Evolutionary conservation across 2,113 vertebrate genomes (phyloP).

Genomic region (Charadrius vociferus): DNA sequence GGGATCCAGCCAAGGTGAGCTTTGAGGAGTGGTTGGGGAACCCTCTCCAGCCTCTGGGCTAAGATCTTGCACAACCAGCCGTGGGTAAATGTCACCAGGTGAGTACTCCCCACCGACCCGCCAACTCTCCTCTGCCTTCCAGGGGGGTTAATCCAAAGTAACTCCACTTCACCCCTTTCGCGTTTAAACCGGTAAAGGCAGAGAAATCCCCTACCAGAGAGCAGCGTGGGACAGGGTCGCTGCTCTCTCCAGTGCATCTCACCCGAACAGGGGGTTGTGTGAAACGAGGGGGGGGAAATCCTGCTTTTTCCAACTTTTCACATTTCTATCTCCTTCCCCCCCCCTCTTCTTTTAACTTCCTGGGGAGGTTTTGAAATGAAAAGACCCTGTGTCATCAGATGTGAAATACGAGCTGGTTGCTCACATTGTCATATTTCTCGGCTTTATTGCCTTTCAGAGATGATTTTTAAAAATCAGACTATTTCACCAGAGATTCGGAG

Average conservation of each 20-base stretch:
- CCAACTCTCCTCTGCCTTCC: not conserved
- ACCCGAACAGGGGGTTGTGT: not conserved
- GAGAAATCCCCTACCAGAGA: not conserved
- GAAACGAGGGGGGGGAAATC: not conserved
- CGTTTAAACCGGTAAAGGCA: not conserved
- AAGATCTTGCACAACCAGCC: not conserved
- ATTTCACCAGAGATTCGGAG: not conserved
- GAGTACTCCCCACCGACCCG: not conserved
- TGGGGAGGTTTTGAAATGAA: conserved; percentile 11
- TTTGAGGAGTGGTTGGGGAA: not conserved
- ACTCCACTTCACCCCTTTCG: not conserved
- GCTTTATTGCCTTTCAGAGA: conserved; percentile 74
- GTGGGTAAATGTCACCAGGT: not conserved
- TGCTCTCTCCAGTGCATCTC: not conserved
- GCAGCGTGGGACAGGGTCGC: not conserved
- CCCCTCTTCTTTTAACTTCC: not conserved
- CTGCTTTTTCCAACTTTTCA: not conserved
- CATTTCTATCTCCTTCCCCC: accelerated
- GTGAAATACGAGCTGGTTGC: conserved; percentile 56
- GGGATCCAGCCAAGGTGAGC: conserved; percentile 35
- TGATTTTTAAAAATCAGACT: conserved; percentile 71
- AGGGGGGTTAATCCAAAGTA: not conserved
- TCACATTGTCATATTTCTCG: conserved; percentile 66
- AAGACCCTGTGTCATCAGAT: conserved; percentile 44
- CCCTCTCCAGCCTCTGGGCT: not conserved